phyloP scores from a whole-genome alignment of 2,113 vertebrate species.

The Tetraodon nigroviridis region DNA sequence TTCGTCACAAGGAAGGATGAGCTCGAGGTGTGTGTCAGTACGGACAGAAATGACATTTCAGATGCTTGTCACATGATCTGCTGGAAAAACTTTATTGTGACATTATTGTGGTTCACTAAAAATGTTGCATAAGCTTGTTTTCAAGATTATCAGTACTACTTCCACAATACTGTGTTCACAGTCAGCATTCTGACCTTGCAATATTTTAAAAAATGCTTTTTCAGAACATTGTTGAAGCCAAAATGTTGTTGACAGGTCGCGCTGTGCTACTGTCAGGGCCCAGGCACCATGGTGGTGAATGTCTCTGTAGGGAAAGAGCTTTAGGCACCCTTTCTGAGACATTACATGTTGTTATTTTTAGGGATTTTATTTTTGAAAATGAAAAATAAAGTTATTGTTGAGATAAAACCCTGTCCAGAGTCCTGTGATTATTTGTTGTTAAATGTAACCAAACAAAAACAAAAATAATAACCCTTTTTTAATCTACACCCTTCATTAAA shows the following conservation, averaged over 20 bases:
- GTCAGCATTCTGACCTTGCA: background rate
- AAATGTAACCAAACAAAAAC: no score
- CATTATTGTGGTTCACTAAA: background rate
- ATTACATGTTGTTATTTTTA: constrained; percentile 55
- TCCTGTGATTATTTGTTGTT: background rate
- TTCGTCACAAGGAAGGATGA: background rate
- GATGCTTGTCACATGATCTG: constrained; percentile 5
- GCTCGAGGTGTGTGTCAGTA: no score
- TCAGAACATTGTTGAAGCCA: constrained; percentile 1
- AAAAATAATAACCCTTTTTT: no score
- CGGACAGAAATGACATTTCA: constrained; percentile 7
- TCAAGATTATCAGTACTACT: constrained; percentile 10
- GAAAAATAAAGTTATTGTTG: constrained; percentile 56
- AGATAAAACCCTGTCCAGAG: constrained; percentile 17
- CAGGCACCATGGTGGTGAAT: constrained; percentile 7
- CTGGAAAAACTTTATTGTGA: background rate
- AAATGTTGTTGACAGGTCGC: background rate
- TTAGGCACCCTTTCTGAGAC: constrained; percentile 40
- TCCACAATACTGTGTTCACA: background rate
- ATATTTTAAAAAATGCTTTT: background rate
- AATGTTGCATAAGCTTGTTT: constrained; percentile 1
- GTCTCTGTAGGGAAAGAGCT: constrained; percentile 42
- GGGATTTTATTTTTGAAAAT: constrained; percentile 54
- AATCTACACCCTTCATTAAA: no score
- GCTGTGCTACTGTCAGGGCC: constrained; percentile 3